These are phyloP conservation scores for Calameuta pallipes DNA, from an alignment of 2,888 invertebrate species.

Conservation along the genomic window DNA sequence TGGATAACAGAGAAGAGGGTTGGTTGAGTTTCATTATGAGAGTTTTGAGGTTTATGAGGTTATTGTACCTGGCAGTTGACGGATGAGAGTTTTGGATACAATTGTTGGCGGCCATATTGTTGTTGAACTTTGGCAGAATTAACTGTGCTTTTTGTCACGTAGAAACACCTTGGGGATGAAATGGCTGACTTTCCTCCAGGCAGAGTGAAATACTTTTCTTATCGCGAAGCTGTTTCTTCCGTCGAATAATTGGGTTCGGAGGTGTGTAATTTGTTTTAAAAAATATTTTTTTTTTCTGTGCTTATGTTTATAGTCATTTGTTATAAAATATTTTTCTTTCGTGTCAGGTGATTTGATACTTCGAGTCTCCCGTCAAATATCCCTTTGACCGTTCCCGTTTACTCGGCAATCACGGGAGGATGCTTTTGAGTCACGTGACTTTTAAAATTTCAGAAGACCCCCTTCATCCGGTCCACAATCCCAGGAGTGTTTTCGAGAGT, in stretches of 20 bases:
- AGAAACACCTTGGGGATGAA: background rate
- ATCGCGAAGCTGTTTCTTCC: background rate
- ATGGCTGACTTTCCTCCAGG: background rate
- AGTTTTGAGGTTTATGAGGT: background rate
- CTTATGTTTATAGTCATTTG: background rate
- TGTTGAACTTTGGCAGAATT: background rate
- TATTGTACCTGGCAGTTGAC: background rate
- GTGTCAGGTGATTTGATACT: background rate
- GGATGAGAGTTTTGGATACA: background rate
- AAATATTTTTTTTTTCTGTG: background rate
- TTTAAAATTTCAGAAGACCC: background rate
- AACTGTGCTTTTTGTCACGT: background rate
- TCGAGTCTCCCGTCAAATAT: background rate
- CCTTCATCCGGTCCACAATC: background rate
- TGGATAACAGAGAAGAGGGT: background rate
- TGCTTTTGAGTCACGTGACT: constrained; percentile 1
- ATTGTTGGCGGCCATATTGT: background rate
- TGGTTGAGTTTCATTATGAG: background rate
- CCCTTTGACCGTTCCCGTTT: background rate
- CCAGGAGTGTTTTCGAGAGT: background rate
- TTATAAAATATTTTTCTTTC: background rate
- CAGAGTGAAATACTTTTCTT: background rate
- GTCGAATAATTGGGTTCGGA: background rate
- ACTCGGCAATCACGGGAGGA: background rate
- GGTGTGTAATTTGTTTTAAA: background rate